phyloP scores from a whole-genome alignment of 92 coral and sea anemone species.

The Meandrina meandrites region DNA sequence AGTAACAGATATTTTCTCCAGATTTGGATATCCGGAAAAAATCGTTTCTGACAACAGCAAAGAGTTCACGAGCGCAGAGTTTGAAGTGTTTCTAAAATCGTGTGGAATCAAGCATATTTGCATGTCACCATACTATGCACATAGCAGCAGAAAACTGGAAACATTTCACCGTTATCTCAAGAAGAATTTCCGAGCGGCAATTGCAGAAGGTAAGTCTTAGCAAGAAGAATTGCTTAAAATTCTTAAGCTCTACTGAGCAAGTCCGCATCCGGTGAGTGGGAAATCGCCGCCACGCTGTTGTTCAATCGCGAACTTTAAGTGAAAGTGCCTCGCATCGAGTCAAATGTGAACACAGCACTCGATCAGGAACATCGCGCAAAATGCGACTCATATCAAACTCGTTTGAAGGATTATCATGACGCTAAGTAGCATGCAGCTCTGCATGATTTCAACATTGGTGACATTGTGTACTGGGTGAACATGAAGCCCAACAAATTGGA shows the following conservation, averaged over 20 bases:
- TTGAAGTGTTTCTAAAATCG: conserved; percentile 50
- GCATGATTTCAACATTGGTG: conserved; percentile 36
- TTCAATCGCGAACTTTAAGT: conserved; percentile 43
- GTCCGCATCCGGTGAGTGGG: conserved; percentile 59
- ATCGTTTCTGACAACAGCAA: conserved; percentile 62
- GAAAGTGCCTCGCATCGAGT: background rate
- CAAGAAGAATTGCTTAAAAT: conserved; percentile 48
- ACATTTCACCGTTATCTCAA: conserved; percentile 50
- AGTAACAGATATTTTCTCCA: conserved; percentile 49
- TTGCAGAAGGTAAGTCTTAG: conserved; percentile 49
- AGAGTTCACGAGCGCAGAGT: conserved; percentile 63
- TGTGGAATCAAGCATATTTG: conserved; percentile 62
- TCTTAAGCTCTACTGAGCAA: conserved; percentile 52
- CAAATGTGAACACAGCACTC: background rate
- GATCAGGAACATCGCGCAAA: background rate
- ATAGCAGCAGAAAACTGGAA: conserved; percentile 55
- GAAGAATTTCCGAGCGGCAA: conserved; percentile 58
- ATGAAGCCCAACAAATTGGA: conserved; percentile 38
- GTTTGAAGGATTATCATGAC: conserved; percentile 23
- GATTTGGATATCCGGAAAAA: conserved; percentile 66
- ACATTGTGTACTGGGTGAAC: conserved; percentile 35
- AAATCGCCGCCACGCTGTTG: conserved; percentile 53
- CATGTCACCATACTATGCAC: conserved; percentile 57
- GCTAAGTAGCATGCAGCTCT: conserved; percentile 21
- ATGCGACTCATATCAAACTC: background rate